A percentile compares a stretch with the other conserved stretches of the same genome.
These are phyloP conservation scores for Zelleria hepariella DNA, from an alignment of 2,888 invertebrate species.

Conservation along the genomic window DNA sequence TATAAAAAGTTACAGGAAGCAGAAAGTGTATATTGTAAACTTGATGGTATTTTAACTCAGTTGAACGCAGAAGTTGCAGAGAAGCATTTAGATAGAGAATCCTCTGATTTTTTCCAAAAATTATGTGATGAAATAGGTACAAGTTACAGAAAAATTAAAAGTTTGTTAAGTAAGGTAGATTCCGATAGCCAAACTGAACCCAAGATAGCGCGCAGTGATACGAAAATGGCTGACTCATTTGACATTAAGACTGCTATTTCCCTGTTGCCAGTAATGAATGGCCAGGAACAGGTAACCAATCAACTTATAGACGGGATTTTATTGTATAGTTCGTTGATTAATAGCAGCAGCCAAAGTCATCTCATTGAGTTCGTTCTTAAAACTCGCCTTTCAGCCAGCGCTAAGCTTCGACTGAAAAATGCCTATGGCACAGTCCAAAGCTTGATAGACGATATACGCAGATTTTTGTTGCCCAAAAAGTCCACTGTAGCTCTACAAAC, in stretches of 20 bases:
- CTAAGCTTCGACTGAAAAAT: background rate
- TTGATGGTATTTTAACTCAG: background rate
- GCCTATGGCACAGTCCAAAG: background rate
- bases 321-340: background rate
- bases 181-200: background rate
- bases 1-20: background rate
- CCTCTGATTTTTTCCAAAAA: background rate
- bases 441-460: background rate
- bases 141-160: background rate
- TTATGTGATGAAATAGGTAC: background rate
- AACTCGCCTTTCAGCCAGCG: background rate
- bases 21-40: background rate
- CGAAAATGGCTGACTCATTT: background rate
- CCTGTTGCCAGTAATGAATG: background rate
- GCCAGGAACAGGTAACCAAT: background rate
- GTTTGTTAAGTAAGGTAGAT: background rate
- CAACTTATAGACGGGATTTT: background rate
- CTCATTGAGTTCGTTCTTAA: background rate
- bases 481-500: background rate
- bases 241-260: background rate
- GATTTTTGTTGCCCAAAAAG: background rate
- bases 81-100: background rate
- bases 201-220: too few species aligned
- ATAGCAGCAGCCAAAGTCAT: background rate
- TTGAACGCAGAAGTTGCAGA: background rate